Evolutionary conservation across 2,113 vertebrate genomes (phyloP).

Genomic region (Nothocercus nigrocapillus): DNA sequence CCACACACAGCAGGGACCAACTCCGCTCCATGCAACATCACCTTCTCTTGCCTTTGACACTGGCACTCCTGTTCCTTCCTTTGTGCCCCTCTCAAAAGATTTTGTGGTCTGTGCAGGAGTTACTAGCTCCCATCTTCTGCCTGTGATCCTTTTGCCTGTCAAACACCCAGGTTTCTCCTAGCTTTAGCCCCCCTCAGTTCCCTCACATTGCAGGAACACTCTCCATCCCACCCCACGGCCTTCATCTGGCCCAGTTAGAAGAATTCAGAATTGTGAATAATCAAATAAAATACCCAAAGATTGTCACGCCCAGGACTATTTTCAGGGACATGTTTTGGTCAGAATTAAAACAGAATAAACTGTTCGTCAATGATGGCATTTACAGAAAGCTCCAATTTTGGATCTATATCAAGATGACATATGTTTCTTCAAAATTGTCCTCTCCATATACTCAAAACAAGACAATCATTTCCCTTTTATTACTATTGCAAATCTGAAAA

Average conservation of each 20-base stretch:
- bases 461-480: background rate
- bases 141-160: background rate
- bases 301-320: background rate
- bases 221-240: background rate
- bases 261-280: background rate
- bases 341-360: background rate
- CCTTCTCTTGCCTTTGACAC: no score
- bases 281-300: background rate
- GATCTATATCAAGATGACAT: background rate
- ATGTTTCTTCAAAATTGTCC: background rate
- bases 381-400: background rate
- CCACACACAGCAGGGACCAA: background rate
- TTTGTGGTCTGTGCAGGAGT: rapidly evolving
- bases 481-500: background rate
- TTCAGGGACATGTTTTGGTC: background rate
- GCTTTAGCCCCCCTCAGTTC: background rate
- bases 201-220: rapidly evolving
- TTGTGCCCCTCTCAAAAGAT: background rate
- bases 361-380: background rate
- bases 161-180: background rate
- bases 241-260: background rate
- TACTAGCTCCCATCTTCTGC: background rate
- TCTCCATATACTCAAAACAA: background rate
- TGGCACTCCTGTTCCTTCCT: background rate
- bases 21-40: no score